phyloP scores from a whole-genome alignment of 2,888 invertebrate genomes.

The Schizaphis graminum region DNA sequence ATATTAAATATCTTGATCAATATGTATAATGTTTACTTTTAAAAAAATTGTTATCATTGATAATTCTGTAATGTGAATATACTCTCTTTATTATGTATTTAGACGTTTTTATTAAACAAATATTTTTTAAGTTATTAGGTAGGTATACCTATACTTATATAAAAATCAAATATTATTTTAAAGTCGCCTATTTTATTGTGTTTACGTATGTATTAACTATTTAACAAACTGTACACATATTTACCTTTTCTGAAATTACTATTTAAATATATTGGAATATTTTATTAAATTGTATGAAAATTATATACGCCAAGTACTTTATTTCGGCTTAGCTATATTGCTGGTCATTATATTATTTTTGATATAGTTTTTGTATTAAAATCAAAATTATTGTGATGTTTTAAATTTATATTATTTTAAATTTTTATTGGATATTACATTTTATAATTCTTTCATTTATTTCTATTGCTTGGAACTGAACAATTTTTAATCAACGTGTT shows the following conservation, averaged over 20 bases:
- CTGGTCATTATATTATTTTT: not conserved
- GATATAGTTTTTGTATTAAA: not conserved
- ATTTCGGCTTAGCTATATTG: not conserved
- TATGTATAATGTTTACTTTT: not conserved
- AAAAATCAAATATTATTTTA: not conserved
- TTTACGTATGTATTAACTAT: not conserved
- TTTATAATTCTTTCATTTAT: not conserved
- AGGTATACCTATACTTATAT: not conserved
- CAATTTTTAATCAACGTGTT: not conserved
- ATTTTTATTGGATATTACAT: not conserved
- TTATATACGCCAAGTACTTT: not conserved
- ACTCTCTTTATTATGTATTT: not conserved
- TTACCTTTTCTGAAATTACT: not conserved
- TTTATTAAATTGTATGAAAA: slow-evolving; percentile 14
- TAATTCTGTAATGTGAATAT: not conserved
- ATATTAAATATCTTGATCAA: not conserved
- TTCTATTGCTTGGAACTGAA: not conserved
- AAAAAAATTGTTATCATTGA: not conserved
- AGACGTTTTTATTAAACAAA: not conserved
- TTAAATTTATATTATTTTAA: not conserved
- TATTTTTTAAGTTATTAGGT: not conserved
- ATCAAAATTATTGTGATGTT: not conserved
- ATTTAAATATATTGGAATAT: not conserved
- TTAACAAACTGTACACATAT: not conserved
- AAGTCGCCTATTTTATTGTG: not conserved